These are phyloP conservation scores for Takifugu flavidus DNA, from an alignment of 2,113 vertebrate species.

Conservation along the genomic window DNA sequence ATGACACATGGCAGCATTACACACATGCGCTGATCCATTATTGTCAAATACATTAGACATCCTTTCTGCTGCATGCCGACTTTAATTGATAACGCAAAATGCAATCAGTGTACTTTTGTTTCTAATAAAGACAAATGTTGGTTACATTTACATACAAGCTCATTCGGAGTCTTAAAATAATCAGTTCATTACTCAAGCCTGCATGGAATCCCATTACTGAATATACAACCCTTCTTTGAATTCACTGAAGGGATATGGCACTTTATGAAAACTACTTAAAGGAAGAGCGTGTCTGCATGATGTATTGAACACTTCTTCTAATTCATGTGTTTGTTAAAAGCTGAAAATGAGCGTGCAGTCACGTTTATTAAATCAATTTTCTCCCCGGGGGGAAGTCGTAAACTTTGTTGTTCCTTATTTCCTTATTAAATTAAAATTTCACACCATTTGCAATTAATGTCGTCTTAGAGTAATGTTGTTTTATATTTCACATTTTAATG, in stretches of 20 bases:
- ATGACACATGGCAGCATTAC: too few relatives aligned
- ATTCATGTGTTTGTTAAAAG: conserved; percentile 57
- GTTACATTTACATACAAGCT: conserved; percentile 39
- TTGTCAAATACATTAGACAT: conserved; percentile 9
- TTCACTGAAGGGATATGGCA: conserved; percentile 34
- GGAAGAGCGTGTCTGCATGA: conserved; percentile 36
- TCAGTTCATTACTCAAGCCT: conserved; percentile 46
- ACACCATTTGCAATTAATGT: conserved; percentile 58
- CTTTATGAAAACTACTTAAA: conserved; percentile 38
- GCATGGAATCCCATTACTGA: conserved; percentile 41
- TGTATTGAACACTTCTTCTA: conserved; percentile 43
- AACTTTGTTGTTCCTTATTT: conserved; percentile 46
- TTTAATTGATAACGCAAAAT: conserved; percentile 43
- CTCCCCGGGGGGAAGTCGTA: conserved; percentile 37
- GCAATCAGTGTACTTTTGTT: conserved; percentile 1
- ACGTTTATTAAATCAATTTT: conserved; percentile 55
- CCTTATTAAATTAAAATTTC: conserved; percentile 58
- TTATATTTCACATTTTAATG: conserved; percentile 53
- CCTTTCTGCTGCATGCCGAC: conserved; percentile 21
- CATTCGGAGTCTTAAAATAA: conserved; percentile 41
- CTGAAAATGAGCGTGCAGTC: conserved; percentile 37
- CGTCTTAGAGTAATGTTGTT: conserved; percentile 51
- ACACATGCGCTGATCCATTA: not conserved
- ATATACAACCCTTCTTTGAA: conserved; percentile 42
- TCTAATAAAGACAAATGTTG: conserved; percentile 56